Percentiles rank a stretch among this genome's conserved stretches.
phyloP scores from a whole-genome alignment of 1,140 invertebrate genomes.

The Zaprionus davidi region DNA sequence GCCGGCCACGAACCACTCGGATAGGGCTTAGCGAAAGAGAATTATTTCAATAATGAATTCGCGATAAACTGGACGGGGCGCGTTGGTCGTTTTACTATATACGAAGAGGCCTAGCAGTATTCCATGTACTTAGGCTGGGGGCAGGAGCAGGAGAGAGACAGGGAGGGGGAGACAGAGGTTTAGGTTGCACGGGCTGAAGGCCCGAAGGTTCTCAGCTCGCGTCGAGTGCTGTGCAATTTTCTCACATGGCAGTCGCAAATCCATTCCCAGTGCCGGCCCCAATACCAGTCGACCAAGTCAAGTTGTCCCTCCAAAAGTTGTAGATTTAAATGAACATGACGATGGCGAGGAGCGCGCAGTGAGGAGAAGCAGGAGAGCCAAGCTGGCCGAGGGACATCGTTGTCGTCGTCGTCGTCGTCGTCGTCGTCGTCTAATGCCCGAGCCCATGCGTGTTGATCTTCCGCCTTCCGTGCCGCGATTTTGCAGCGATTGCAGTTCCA shows the following conservation, averaged over 20 bases:
- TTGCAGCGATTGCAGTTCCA: conserved; percentile 60
- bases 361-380: conserved; percentile 14
- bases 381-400: conserved; percentile 60
- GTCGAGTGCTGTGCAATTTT: conserved; percentile 78
- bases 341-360: conserved; percentile 20
- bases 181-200: conserved; percentile 1
- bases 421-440: conserved; percentile 61
- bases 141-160: background rate
- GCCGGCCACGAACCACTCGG: conserved; percentile 8
- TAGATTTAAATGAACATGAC: conserved; percentile 83
- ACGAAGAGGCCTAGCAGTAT: conserved; percentile 22
- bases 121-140: background rate
- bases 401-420: too few relatives aligned
- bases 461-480: conserved; percentile 39
- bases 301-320: conserved; percentile 82
- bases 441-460: conserved; percentile 77
- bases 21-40: conserved; percentile 49
- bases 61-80: conserved; percentile 64
- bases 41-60: conserved; percentile 82
- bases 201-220: conserved; percentile 64
- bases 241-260: conserved; percentile 67
- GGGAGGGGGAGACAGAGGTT: background rate
- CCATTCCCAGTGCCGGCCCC: conserved; percentile 29
- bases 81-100: conserved; percentile 56
- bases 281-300: conserved; percentile 57